Evolutionary conservation across 2,888 invertebrate genomes (phyloP), one percentile per base, ranked within the genome.

Genomic region (Marasmarcha lunaedactyla): DNA sequence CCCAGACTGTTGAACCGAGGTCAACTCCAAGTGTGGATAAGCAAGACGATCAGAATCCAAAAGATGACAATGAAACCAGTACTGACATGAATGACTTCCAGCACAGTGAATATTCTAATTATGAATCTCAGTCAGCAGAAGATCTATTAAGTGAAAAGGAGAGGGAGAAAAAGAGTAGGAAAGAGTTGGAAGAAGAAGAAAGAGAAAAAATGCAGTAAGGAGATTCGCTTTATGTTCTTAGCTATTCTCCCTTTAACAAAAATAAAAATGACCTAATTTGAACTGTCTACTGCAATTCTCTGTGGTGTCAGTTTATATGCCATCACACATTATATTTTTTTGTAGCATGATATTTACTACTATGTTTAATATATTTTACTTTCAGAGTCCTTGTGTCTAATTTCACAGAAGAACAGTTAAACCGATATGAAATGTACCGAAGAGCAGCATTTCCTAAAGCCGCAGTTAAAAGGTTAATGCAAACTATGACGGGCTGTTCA

Each of bases 351-450:
- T 7, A 30, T n/a, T 30, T 30, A 30, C 20, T 20, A 7, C 20
- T 20, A 5, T 20, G 11, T 30, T 30, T 30, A 30, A 30, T n/a
- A 30, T 13, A 12, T 20, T 37, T 46, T 41, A 36, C 33, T 85
- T 85, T 42, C 64, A 96, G 96, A 73, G 96, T 99, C 26, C 79
- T 99, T 38, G 97, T 99, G 0, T 98, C 98, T 1, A 98, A 99
- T 71, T 99, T 99, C 57, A 96, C 98, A 0, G 98, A 98, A 72
- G 98, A 98, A 54, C 99, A 99, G 66, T 74, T 99, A 39, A 95
- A 98, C 66, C 88, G 98, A 50, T 99, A 99, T 84, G 99, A 99
- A 85, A 98, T 98, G 95, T 99, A 94, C 65, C 85, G 99, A 48
- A 85, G 99, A 58, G 92, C 98, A 0, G 97, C 98, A 0, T 98